Evolutionary conservation across 2,888 invertebrate species (phyloP), one percentile per base, ranked within the genome.

Genomic region (Diloba caeruleocephala): DNA sequence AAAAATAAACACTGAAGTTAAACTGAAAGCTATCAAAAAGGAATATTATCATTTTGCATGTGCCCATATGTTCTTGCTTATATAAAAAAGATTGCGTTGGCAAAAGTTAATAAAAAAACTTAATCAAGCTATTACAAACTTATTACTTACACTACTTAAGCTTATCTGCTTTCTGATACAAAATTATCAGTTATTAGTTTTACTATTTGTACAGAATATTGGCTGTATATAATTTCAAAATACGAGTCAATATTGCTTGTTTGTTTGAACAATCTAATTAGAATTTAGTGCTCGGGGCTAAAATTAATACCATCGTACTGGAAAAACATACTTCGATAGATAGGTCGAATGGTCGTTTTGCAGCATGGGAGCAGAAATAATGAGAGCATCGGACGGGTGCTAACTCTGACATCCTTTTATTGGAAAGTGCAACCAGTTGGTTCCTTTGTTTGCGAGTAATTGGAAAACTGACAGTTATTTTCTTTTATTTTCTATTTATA

Each of bases 381-480:
- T 44, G 26, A 45, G 39, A 32, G 25, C 36, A 36, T 36, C 19
- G 44, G 39, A 58, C 46, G 42, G 28, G 45, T 36, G 39, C 21
- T 7, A 17, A 7, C 10, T 43, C 44, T 50, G 39, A 46, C 34
- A 28, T 49, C 48, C 17, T 57, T 49, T 55, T 67, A 71, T 67
- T 60, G 53, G 33, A 59, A 56, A 74, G 64, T 67, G 62, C 67
- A 63, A 55, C 59, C 67, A 62, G 33, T 49, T 53, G 38, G 53
- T 55, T 60, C 55, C 57, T 42, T 46, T 60, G 39, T 36, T 63
- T 51, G 58, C 28, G 7, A 43, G 59, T 76, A 72, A 77, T 78
- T 74, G 65, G 58, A 69, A 63, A 67, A 57, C 52, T 57, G 64
- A 46, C 71, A 59, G 55, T 46, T 59, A 57, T 56, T 57, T 52